Evolutionary conservation across 2,888 invertebrate genomes (phyloP), one percentile per base, ranked within the genome.

Genomic region (Limulus polyphemus): DNA sequence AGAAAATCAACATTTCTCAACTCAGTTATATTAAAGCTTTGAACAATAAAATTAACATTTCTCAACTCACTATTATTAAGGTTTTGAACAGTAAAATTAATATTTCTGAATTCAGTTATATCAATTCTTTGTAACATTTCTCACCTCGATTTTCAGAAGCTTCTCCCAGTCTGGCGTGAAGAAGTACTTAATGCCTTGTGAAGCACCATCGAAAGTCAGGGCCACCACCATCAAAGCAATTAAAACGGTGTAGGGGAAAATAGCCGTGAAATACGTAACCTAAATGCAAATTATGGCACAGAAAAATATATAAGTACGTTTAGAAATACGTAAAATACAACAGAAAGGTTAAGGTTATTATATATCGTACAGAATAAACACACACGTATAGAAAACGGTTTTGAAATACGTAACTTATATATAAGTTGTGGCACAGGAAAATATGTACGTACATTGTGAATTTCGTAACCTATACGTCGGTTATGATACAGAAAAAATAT

Each of bases 141-240:
- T 61, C 50, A 64, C 66, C 47, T 62, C 60, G n/a, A 64, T 58
- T 49, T 69, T 65, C 17, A 61, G 59, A 1, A 75, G 62, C 61
- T 72, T 70, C 2, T 66, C 57, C 70, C 73, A 72, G 11, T 70
- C 55, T 10, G 75, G 75, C 10, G 67, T 62, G 62, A 74, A 72
- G 60, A 75, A 71, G 63, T 70, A 73, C 57, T 65, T 59, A 46
- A 75, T 67, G 13, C 75, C 75, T 58, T 71, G 62, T 17, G 60
- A 63, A 16, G 74, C 73, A 1, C 74, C 74, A 14, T 70, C 69
- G 57, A 71, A 60, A 10, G 68, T 65, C 10, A 72, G 65, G 1
- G 73, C 71, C 9, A 67, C 66, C 47, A 65, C 61, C 10, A 70
- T 58, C 17, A 70, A 48, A 0, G 63, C 49, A 13, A 64, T 59